Evolutionary conservation across 2,888 invertebrate genomes (phyloP).

Genomic region (Horisme vitalbata): DNA sequence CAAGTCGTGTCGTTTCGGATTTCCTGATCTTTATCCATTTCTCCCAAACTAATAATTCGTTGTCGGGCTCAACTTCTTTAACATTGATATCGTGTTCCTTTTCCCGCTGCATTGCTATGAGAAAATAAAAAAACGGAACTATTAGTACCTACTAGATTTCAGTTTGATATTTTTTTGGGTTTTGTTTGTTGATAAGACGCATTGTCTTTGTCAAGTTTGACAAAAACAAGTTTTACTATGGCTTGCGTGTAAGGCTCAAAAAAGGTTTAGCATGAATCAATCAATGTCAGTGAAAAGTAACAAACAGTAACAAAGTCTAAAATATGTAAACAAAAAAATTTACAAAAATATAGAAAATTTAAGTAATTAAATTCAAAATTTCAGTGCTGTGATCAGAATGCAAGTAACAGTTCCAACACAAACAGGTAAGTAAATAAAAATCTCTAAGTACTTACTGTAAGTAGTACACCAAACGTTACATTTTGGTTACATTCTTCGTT

Average conservation of each 20-base stretch:
- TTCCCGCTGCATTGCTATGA: constrained; percentile 27
- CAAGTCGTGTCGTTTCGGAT: constrained; percentile 55
- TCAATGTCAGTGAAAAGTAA: too few species aligned
- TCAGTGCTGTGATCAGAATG: constrained; percentile 6
- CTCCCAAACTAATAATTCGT: constrained; percentile 64
- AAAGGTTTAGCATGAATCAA: too few species aligned
- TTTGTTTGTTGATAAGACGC: too few species aligned
- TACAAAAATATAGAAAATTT: background rate
- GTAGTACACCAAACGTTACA: too few species aligned
- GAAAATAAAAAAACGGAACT: too few species aligned
- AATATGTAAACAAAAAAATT: constrained; percentile 7
- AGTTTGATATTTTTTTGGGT: too few species aligned
- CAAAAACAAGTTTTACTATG: too few species aligned
- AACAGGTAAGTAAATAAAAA: constrained; percentile 8
- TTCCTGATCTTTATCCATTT: constrained; percentile 67
- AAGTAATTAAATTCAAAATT: constrained; percentile 4
- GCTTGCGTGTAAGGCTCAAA: too few species aligned
- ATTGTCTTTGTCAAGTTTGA: too few species aligned
- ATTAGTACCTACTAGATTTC: too few species aligned
- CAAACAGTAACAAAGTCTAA: too few species aligned
- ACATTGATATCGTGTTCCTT: constrained; percentile 31
- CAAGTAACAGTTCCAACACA: constrained; percentile 10
- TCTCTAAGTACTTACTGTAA: background rate
- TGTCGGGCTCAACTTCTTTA: constrained; percentile 49
- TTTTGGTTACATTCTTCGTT: too few species aligned